A percentile compares a stretch with the other conserved stretches of the same genome.
phyloP scores from a whole-genome alignment of 2,888 invertebrate species.

The Lutraria lutraria region DNA sequence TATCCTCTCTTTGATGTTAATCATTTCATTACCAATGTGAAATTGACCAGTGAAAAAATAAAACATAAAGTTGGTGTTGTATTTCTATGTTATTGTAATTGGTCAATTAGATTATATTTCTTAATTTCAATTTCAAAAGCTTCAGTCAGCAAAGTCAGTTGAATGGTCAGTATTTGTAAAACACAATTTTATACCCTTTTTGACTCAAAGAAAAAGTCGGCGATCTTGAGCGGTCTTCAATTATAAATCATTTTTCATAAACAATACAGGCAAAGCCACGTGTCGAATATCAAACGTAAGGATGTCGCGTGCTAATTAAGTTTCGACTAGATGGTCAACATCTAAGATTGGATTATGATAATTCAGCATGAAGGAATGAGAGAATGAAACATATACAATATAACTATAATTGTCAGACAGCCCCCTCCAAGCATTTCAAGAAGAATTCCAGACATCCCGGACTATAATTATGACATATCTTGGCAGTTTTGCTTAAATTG shows the following conservation, averaged over 20 bases:
- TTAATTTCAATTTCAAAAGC: neutral
- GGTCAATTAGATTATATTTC: constrained; percentile 3
- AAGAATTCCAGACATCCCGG: too few species aligned
- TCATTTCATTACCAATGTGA: constrained; percentile 1
- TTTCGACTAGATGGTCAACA: neutral
- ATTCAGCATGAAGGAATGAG: neutral
- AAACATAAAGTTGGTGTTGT: neutral
- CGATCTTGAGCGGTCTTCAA: neutral
- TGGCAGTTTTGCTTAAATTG: too few species aligned
- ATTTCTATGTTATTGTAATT: neutral
- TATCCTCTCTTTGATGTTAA: constrained; percentile 32
- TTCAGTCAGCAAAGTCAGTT: neutral
- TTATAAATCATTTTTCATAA: neutral
- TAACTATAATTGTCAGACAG: too few species aligned
- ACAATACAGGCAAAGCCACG: neutral
- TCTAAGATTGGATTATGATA: neutral
- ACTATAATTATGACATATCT: too few species aligned
- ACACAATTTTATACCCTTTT: neutral
- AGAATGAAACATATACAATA: too few species aligned
- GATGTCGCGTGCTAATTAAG: neutral
- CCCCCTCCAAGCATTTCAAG: too few species aligned
- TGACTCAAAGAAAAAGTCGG: too few species aligned
- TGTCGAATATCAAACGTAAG: neutral
- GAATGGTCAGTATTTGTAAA: neutral
- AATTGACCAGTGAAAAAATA: constrained; percentile 34